Conservation (phyloP, 1,140 invertebrate species). For the Hydropsyche tenuis region DNA sequence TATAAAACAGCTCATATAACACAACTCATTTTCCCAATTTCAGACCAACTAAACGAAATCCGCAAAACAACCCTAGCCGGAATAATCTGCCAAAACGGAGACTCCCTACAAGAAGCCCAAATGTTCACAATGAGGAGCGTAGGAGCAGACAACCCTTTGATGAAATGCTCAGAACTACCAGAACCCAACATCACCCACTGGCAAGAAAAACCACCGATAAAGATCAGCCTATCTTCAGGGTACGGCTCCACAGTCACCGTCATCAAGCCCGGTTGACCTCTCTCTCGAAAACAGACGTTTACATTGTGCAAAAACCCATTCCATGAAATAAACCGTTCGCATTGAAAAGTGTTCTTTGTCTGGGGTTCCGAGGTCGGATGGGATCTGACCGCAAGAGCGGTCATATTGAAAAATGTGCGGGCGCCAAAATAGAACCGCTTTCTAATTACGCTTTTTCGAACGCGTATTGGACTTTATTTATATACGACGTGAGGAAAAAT, state of each 20-base stretch:
- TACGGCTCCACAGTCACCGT: background rate
- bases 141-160: constrained; percentile 66
- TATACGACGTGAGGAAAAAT: background rate
- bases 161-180: constrained; percentile 68
- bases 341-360: background rate
- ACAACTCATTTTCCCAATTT: too few relatives aligned
- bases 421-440: background rate
- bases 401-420: too few relatives aligned
- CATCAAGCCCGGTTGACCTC: background rate
- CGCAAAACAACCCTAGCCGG: constrained; percentile 82
- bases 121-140: constrained; percentile 75
- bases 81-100: constrained; percentile 90
- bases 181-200: constrained; percentile 67
- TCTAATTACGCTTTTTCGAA: background rate
- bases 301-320: background rate
- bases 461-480: background rate
- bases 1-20: too few relatives aligned
- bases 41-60: constrained; percentile 85
- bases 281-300: too few relatives aligned
- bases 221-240: background rate
- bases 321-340: constrained; percentile 3
- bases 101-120: constrained; percentile 75
- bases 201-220: constrained; percentile 56
- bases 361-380: too few relatives aligned
- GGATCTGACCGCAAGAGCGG: too few relatives aligned